A percentile compares a stretch with the other conserved stretches of the same genome.
phyloP scores from a whole-genome alignment of 1,140 invertebrate species.

The Galleria mellonella region DNA sequence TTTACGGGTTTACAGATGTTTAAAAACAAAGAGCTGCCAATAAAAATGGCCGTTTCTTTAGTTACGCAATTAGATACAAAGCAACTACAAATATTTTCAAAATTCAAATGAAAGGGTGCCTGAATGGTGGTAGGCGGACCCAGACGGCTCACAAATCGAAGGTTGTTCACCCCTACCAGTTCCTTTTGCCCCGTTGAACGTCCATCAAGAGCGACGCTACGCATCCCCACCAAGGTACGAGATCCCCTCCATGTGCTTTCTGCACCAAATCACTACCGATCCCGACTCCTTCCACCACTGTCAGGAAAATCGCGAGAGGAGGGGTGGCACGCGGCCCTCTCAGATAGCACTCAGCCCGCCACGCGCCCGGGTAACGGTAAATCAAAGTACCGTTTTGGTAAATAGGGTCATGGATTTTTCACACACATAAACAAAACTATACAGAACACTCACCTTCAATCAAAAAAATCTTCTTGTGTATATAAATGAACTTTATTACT shows the following conservation, averaged over 20 bases:
- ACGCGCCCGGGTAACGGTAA: constrained; percentile 65
- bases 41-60: constrained; percentile 33
- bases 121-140: constrained; percentile 42
- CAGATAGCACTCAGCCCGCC: constrained; percentile 46
- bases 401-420: constrained; percentile 70
- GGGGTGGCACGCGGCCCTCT: constrained; percentile 61
- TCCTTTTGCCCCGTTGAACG: constrained; percentile 54
- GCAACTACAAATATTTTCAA: constrained; percentile 13
- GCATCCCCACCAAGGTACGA: constrained; percentile 72
- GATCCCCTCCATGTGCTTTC: constrained; percentile 69
- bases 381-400: constrained; percentile 61
- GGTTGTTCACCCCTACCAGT: constrained; percentile 73
- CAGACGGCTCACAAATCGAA: constrained; percentile 26
- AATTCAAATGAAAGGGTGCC: constrained; percentile 22
- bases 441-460: constrained; percentile 29
- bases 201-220: constrained; percentile 59
- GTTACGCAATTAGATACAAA: constrained; percentile 50
- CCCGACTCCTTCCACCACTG: constrained; percentile 68
- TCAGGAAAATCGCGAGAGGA: constrained; percentile 69
- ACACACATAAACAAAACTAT: constrained; percentile 37
- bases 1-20: no score
- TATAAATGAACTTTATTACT: not conserved
- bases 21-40: constrained; percentile 40
- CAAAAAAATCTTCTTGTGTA: not conserved
- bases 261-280: constrained; percentile 70